phyloP scores from a whole-genome alignment of 1,140 invertebrate genomes.

The Ectropis grisescens region DNA sequence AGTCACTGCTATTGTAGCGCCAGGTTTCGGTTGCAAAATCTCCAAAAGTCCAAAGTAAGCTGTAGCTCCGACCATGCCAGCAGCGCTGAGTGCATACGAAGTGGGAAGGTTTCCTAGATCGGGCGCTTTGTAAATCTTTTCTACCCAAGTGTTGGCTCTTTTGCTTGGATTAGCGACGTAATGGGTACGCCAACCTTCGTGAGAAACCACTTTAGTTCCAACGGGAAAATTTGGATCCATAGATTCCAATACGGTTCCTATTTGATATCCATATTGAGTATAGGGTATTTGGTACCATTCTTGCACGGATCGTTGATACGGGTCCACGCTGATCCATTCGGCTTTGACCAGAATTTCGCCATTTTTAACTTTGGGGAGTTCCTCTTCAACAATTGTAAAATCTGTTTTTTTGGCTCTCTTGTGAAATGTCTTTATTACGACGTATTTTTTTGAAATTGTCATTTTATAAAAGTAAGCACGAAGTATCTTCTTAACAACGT shows the following conservation, averaged over 20 bases:
- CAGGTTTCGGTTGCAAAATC: too few species aligned
- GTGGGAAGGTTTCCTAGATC: too few species aligned
- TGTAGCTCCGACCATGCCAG: too few species aligned
- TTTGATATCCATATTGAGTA: constrained; percentile 46
- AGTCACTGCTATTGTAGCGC: too few species aligned
- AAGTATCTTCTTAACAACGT: too few species aligned
- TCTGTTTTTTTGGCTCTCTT: constrained; percentile 52
- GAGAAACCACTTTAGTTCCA: constrained; percentile 64
- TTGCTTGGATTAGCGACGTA: constrained; percentile 2
- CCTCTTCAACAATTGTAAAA: constrained; percentile 52
- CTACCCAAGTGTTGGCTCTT: too few species aligned
- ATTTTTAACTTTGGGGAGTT: constrained; percentile 45
- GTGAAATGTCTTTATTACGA: constrained; percentile 46
- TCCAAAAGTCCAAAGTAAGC: too few species aligned
- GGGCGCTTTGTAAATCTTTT: too few species aligned
- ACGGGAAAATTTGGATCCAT: constrained; percentile 60
- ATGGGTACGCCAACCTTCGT: constrained; percentile 70
- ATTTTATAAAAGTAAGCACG: too few species aligned
- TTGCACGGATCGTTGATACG: constrained; percentile 58
- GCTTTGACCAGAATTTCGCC: constrained; percentile 61
- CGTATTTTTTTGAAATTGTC: constrained; percentile 44
- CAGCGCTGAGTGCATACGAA: too few species aligned
- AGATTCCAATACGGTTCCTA: constrained; percentile 27
- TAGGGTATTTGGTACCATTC: constrained; percentile 21
- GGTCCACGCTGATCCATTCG: constrained; percentile 69